phyloP scores from a whole-genome alignment of 2,797 vertebrate species.

The Crax fasciolata region DNA sequence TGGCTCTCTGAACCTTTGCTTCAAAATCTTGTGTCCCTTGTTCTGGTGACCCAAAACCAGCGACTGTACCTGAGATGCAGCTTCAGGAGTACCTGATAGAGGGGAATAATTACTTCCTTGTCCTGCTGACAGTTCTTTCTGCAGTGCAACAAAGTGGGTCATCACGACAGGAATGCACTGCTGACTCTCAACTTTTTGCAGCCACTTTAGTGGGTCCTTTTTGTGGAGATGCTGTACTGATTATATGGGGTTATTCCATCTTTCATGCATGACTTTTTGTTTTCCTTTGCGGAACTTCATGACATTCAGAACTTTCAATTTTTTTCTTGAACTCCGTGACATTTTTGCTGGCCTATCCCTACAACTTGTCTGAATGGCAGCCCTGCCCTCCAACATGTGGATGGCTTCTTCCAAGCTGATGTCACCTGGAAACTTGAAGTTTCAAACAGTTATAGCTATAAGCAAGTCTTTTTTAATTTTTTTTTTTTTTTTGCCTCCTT shows the following conservation, averaged over 20 bases:
- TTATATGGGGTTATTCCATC: neutral
- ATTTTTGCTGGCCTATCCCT: neutral
- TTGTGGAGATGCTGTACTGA: neutral
- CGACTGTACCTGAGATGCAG: neutral
- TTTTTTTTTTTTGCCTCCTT: neutral
- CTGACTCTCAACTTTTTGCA: neutral
- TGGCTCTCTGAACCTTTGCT: neutral
- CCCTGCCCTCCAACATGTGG: neutral
- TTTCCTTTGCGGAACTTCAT: neutral
- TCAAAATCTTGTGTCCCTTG: neutral
- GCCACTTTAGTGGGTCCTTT: neutral
- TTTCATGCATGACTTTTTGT: neutral
- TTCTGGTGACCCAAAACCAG: neutral
- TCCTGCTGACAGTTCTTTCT: accelerated
- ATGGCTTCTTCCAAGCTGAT: neutral
- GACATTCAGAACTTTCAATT: neutral
- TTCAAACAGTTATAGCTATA: neutral
- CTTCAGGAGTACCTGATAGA: neutral
- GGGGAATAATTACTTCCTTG: neutral
- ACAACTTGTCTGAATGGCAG: neutral
- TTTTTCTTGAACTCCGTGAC: no score
- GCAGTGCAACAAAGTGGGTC: neutral
- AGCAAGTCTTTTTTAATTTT: neutral
- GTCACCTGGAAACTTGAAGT: neutral
- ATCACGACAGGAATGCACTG: neutral